Conservation (phyloP, 2,113 vertebrate genomes). For the Eretmochelys imbricata region DNA sequence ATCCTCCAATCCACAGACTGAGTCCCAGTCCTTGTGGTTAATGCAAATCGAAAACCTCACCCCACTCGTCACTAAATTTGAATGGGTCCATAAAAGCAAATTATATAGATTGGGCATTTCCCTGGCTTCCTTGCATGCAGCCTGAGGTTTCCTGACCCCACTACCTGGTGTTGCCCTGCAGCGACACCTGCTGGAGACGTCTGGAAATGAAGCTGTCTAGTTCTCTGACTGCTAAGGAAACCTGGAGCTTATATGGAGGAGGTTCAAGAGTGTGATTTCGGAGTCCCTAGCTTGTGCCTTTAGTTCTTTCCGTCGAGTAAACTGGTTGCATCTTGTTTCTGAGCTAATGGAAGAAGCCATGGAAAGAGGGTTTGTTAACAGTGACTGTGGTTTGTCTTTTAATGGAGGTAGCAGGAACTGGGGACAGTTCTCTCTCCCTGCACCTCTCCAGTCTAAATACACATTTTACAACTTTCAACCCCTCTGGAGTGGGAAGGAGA, state of each 20-base stretch:
- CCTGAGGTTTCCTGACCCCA: background rate
- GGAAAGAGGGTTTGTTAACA: background rate
- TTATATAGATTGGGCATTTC: rapidly evolving
- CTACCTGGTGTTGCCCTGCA: slow-evolving; percentile 50
- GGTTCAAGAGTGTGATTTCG: background rate
- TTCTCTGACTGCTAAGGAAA: background rate
- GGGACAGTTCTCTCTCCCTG: background rate
- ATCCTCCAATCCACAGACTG: background rate
- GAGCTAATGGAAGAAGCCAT: background rate
- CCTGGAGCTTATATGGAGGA: background rate
- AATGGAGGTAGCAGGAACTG: background rate
- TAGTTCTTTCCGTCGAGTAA: background rate
- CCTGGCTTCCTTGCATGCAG: rapidly evolving
- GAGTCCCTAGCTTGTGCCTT: background rate
- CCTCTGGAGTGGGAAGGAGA: background rate
- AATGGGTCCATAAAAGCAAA: background rate
- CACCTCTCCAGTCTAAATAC: background rate
- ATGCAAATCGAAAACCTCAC: background rate
- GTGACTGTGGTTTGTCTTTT: background rate
- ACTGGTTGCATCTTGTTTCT: background rate
- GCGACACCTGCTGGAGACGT: slow-evolving; percentile 65
- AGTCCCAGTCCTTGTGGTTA: rapidly evolving
- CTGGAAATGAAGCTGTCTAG: background rate
- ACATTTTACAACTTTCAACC: background rate
- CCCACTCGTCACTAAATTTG: rapidly evolving